phyloP scores from a whole-genome alignment of 2,888 invertebrate species.

The Eurytoma adleriae region DNA sequence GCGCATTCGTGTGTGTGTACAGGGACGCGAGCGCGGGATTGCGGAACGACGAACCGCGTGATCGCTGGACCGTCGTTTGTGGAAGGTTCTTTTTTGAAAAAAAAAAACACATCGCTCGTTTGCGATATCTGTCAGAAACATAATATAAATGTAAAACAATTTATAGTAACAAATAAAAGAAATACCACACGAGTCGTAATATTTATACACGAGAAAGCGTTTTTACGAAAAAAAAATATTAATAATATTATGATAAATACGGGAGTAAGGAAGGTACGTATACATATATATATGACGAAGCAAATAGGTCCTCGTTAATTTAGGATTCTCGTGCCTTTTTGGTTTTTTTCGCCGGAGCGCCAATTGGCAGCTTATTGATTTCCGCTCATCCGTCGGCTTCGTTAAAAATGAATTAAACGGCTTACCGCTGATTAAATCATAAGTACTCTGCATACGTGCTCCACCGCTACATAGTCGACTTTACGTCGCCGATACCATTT shows the following conservation, averaged over 20 bases:
- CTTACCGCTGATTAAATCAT: too few relatives aligned
- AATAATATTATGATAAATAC: conserved; percentile 37
- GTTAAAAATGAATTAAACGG: too few relatives aligned
- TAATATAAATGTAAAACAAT: conserved; percentile 58
- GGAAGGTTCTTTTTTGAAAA: too few relatives aligned
- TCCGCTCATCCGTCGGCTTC: too few relatives aligned
- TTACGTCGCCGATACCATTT: too few relatives aligned
- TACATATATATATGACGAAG: conserved; percentile 9
- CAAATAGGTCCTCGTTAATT: neutral
- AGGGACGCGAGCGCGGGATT: neutral
- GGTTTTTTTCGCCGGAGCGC: too few relatives aligned
- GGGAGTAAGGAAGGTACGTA: conserved; percentile 29
- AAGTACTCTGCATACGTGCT: too few relatives aligned
- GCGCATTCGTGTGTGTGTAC: conserved; percentile 1
- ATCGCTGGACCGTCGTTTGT: conserved; percentile 45
- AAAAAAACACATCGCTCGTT: conserved; percentile 40
- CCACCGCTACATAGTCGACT: too few relatives aligned
- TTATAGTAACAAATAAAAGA: conserved; percentile 50
- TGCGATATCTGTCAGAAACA: conserved; percentile 55
- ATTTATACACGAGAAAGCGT: conserved; percentile 56
- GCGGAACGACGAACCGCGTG: conserved; percentile 4
- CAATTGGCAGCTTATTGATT: too few relatives aligned
- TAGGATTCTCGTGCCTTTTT: too few relatives aligned
- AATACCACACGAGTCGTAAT: conserved; percentile 50
- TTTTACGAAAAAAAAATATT: conserved; percentile 48